A percentile compares a stretch with the other conserved stretches of the same genome.
Conservation (phyloP, 2,888 invertebrate species). For the Dascillus cervinus region DNA sequence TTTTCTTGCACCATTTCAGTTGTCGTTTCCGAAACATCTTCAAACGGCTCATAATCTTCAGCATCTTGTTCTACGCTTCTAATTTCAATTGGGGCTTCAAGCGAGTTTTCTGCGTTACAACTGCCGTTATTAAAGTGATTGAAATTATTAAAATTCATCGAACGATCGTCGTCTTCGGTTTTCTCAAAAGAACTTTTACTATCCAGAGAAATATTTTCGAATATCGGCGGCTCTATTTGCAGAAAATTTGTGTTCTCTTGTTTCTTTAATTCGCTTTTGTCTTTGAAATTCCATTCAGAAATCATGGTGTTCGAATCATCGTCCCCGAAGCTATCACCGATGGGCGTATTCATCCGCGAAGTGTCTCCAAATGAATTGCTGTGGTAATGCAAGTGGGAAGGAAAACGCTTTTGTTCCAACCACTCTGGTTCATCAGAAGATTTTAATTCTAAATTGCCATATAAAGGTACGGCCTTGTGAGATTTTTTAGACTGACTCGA, state of each 20-base stretch:
- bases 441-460: constrained; percentile 26
- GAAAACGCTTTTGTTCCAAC: constrained; percentile 29
- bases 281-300: constrained; percentile 33
- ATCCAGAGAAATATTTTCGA: constrained; percentile 24
- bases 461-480: constrained; percentile 11
- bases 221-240: constrained; percentile 17
- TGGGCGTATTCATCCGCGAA: constrained; percentile 36
- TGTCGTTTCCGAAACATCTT: constrained; percentile 10
- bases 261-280: background rate
- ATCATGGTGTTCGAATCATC: constrained; percentile 39
- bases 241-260: background rate
- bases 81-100: background rate
- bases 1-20: constrained; percentile 10
- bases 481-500: constrained; percentile 35
- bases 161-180: background rate
- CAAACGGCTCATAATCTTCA: constrained; percentile 4
- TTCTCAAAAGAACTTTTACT: constrained; percentile 6
- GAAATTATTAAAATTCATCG: background rate
- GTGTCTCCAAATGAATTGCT: constrained; percentile 24
- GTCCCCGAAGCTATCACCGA: constrained; percentile 37
- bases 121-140: background rate
- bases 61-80: constrained; percentile 5
- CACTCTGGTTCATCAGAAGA: constrained; percentile 30
- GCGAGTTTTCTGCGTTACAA: background rate
- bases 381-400: constrained; percentile 20